Base-by-base conservation (phyloP, 1,140 invertebrate species). In the Euglossa dilemma region DNA sequence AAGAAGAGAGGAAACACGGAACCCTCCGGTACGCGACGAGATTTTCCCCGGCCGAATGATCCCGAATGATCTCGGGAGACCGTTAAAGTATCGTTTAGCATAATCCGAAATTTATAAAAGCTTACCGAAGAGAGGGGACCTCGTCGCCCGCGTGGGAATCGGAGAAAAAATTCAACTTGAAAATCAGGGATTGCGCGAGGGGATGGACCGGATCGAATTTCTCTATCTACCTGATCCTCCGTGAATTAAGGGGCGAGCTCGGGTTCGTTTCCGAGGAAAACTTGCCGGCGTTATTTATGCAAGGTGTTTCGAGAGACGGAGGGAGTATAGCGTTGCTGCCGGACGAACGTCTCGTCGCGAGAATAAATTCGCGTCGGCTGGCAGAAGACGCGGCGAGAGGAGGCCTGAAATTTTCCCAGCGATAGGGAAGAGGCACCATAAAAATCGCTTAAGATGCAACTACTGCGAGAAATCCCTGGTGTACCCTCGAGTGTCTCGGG, bases 391-490 rank as follows among this genome's bases (percentile, higher is more conserved):
- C 20, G 2, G 8, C 14, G 52, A 12, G 8, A 16, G 6, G 23
- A 23, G 45, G 6, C 18, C 20, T 23, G 63, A 78, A 77, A 63
- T 81, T 88, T 88, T 36, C 59, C 73, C 71, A 28, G 52, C 73
- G 71, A 85, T 66, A 78, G 73, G 73, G 63, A 66, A 79, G 72
- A 45, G 45, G 36, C 66, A 52, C 59, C 85, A 83, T 89, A 85
- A 90, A 87, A 88, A 90, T 90, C 85, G 83, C 87, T 93, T 92
- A 87, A 89, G 87, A 92, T 92, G 90, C 91, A 89, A 79, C 77
- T 81, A 78, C 84, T 64, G 66, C 23, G 76, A 45, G 85, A 81
- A 85, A 86, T 92, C 91, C 90, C 90, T 80, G 59, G 86, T 70
- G 90, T 85, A 86, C 89, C 80, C 83, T 90, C 77, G 20, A 64